Evolutionary conservation across 37 sponge, comb jelly and placozoan genomes (phyloP).

Genomic region (Chondrilla cf. caribensis): DNA sequence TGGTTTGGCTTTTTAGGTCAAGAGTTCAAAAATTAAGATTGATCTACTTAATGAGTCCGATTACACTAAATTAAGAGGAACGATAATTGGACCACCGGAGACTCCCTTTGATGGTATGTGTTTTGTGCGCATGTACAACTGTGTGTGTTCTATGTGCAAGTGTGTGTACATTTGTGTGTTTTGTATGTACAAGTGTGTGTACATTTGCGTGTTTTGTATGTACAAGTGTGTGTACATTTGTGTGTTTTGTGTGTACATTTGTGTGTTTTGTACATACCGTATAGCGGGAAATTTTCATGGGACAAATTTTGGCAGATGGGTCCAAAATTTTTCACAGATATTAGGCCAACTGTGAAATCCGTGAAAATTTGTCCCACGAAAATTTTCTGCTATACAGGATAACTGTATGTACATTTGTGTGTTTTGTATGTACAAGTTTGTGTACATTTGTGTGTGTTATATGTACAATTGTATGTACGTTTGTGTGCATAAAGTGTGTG

Average conservation of each 20-base stretch:
- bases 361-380: too few species aligned
- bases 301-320: too few species aligned
- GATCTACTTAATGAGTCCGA: conserved; percentile 77
- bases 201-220: background rate
- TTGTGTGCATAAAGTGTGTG: background rate
- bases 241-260: background rate
- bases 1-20: conserved; percentile 59
- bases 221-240: background rate
- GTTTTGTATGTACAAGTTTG: background rate
- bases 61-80: conserved; percentile 70
- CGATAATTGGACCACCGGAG: conserved; percentile 93
- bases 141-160: background rate
- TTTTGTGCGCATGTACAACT: background rate
- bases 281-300: too few species aligned
- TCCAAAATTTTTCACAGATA: too few species aligned
- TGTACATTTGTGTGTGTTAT: background rate
- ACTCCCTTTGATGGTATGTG: conserved; percentile 90
- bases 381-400: too few species aligned
- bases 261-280: too few species aligned
- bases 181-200: background rate
- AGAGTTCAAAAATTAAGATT: conserved; percentile 70
- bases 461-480: background rate
- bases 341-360: too few species aligned
- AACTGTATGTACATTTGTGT: background rate
- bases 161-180: background rate